Evolutionary conservation across 2,113 vertebrate genomes (phyloP), one percentile per base, ranked within the genome.

Genomic region (Hemiscyllium ocellatum): DNA sequence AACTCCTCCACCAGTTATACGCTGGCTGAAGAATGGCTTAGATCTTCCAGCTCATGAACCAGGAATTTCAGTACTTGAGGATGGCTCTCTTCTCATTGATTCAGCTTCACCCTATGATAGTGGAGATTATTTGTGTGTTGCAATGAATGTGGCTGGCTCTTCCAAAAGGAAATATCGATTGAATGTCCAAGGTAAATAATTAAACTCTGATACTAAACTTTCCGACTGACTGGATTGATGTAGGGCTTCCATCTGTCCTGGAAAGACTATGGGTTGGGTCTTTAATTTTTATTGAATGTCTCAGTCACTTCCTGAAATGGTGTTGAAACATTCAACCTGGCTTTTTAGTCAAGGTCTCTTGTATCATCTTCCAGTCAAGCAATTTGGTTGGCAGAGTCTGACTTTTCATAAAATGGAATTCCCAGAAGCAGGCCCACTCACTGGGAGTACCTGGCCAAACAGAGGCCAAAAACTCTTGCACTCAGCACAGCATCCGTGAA

Each of bases 71-170:
- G 96, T 98, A 96, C 96, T 97, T 76, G 97, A 96, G 0, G 97
- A 98, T 0, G 98, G 98, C 3, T 97, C 98, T 19, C 97, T 99
- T 22, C 80, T 98, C 96, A 98, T 99, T 97, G 97, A 97, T 66
- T 96, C 97, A 0, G 97, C 97, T 29, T 97, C 97, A 52, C 98
- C 98, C 96, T 95, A 96, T 12, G 98, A 98, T 96, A 97, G 98
- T 0, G 98, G 98, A 37, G 98, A 98, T 95, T 99, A 98, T 1
- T 98, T 97, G 96, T 99, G 98, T 89, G 97, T 98, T 96, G 98
- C 98, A 42, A 97, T 97, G 96, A 99, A 98, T 37, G 98, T 98
- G 96, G 98, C 97, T 0, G 98, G 98, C 78, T 98, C 98, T 2
- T 97, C 97, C 0, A 98, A 98, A 97, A 97, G 97, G 96, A 98